Percentiles rank a stretch among this genome's conserved stretches.
phyloP scores from a whole-genome alignment of 2,113 vertebrate species.

The Festucalex cinctus region DNA sequence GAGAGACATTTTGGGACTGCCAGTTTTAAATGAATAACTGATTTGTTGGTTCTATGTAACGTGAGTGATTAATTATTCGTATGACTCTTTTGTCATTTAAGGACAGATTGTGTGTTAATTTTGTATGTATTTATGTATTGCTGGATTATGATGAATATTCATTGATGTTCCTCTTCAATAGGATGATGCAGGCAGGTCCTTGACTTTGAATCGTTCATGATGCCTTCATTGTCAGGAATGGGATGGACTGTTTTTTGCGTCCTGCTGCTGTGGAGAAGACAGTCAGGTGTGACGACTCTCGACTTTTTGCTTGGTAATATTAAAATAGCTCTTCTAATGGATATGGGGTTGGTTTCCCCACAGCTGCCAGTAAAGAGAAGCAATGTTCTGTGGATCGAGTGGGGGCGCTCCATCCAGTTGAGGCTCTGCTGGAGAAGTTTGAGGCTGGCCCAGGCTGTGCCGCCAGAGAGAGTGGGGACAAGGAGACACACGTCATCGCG shows the following conservation, averaged over 20 bases:
- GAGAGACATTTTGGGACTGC: no score
- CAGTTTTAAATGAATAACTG: no score
- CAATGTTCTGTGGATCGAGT: constrained; percentile 46
- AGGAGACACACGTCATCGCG: constrained; percentile 73
- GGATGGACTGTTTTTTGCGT: constrained; percentile 44
- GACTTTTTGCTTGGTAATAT: neutral
- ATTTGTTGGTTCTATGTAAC: no score
- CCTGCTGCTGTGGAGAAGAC: constrained; percentile 35
- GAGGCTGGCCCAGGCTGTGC: constrained; percentile 66
- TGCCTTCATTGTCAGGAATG: constrained; percentile 27
- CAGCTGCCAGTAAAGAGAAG: constrained; percentile 36
- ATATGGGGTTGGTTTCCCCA: constrained; percentile 8
- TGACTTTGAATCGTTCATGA: constrained; percentile 22
- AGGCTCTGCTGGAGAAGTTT: constrained; percentile 68
- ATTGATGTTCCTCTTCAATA: constrained; percentile 6
- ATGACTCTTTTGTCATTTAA: no score
- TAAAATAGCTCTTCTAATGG: neutral
- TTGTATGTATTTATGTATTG: no score
- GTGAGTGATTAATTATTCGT: no score
- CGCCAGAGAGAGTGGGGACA: constrained; percentile 57
- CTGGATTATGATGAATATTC: neutral
- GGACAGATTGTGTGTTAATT: no score
- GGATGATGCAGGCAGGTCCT: neutral
- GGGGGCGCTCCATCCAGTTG: constrained; percentile 63
- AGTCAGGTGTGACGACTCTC: constrained; percentile 43